A percentile compares a stretch with the other conserved stretches of the same genome.
phyloP scores from a whole-genome alignment of 92 coral and sea anemone species.

The Phenganax subtilis region DNA sequence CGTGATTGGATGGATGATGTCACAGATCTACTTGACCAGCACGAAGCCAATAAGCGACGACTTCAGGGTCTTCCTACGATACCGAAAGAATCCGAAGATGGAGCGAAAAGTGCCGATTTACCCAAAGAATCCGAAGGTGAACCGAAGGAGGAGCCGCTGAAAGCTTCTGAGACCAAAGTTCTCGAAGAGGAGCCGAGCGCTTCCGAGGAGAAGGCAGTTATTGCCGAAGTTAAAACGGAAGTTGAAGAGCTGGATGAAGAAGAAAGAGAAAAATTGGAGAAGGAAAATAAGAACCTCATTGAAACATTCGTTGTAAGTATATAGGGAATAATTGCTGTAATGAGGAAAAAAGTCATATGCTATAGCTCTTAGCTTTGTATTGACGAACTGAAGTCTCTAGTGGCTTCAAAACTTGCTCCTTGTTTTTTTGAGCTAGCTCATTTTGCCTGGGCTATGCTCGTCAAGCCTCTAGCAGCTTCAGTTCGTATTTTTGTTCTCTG shows the following conservation, averaged over 20 bases:
- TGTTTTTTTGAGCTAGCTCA: too few relatives aligned
- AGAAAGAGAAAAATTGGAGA: constrained; percentile 14
- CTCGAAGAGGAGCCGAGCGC: background rate
- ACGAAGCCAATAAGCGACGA: constrained; percentile 27
- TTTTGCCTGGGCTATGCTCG: too few relatives aligned
- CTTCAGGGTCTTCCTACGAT: constrained; percentile 32
- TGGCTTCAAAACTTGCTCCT: too few relatives aligned
- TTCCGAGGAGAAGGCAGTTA: background rate
- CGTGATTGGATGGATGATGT: constrained; percentile 33
- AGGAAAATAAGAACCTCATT: constrained; percentile 20
- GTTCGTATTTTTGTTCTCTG: too few relatives aligned
- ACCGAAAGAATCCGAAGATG: background rate
- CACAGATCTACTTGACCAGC: constrained; percentile 27
- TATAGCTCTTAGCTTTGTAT: too few relatives aligned
- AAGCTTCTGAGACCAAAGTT: constrained; percentile 1
- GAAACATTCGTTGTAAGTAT: constrained; percentile 31
- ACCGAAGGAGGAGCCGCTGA: constrained; percentile 8
- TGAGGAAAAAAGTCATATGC: too few relatives aligned
- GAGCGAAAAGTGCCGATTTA: background rate
- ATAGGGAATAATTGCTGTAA: too few relatives aligned
- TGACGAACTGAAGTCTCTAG: too few relatives aligned
- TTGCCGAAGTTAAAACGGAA: constrained; percentile 20
- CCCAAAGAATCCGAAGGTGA: constrained; percentile 1
- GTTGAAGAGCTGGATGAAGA: constrained; percentile 27
- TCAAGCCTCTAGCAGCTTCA: too few relatives aligned